Percentiles rank a stretch among this genome's conserved stretches.
phyloP scores from a whole-genome alignment of 2,113 vertebrate species.

The Octodon degus region DNA sequence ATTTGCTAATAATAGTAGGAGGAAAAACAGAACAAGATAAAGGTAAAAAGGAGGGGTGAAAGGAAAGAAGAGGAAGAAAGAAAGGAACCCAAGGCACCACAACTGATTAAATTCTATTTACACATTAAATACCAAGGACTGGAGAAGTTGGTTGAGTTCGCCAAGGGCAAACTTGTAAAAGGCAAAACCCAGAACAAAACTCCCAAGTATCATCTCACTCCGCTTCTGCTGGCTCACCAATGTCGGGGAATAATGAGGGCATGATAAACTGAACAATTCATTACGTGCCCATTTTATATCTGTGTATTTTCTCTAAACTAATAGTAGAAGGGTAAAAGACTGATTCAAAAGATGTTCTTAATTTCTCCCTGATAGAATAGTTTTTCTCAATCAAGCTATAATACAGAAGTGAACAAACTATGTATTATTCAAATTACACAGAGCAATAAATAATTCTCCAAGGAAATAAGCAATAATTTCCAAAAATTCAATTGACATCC shows the following conservation, averaged over 20 bases:
- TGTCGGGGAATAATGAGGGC: constrained; percentile 61
- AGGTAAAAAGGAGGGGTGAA: not conserved
- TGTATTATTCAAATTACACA: constrained; percentile 74
- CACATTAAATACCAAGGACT: not conserved
- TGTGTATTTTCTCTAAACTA: constrained; percentile 65
- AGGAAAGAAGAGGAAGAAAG: not conserved
- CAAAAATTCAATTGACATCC: constrained; percentile 82
- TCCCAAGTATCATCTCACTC: not conserved
- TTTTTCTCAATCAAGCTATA: constrained; percentile 73
- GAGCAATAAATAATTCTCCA: constrained; percentile 79
- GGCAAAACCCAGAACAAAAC: constrained; percentile 5
- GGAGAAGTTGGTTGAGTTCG: not conserved
- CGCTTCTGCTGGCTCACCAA: not conserved
- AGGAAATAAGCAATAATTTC: constrained; percentile 82
- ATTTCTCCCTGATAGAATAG: constrained; percentile 66
- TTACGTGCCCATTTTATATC: constrained; percentile 52
- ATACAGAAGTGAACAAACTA: constrained; percentile 64
- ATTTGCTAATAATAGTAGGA: not conserved
- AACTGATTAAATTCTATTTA: not conserved
- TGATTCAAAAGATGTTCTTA: constrained; percentile 61
- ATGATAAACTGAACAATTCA: constrained; percentile 52
- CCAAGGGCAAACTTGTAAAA: not conserved
- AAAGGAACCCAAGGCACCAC: not conserved
- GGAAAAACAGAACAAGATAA: not conserved
- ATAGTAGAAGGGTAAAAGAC: constrained; percentile 50